These are phyloP conservation scores for Lasioglossum morio DNA, from an alignment of 2,888 invertebrate species.

Conservation along the genomic window DNA sequence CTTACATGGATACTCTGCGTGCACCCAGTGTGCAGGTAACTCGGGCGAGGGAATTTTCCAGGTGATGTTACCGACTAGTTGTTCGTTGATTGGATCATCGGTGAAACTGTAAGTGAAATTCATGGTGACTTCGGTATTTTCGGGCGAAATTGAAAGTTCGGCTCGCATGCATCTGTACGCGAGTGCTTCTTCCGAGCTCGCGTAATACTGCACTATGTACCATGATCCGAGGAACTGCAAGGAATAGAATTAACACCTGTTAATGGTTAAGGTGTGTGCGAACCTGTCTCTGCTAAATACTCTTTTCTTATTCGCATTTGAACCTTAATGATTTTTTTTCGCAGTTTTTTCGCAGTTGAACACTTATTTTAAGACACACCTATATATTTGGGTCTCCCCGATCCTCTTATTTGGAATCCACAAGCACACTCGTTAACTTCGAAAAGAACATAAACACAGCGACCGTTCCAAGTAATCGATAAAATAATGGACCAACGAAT, in stretches of 20 bases:
- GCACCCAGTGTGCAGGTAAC: constrained; percentile 94
- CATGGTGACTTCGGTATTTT: constrained; percentile 90
- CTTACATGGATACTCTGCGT: constrained; percentile 92
- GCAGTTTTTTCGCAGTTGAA: neutral
- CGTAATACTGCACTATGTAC: constrained; percentile 95
- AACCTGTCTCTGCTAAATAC: neutral
- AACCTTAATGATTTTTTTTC: constrained; percentile 48
- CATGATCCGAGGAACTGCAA: constrained; percentile 92
- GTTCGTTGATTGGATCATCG: constrained; percentile 93
- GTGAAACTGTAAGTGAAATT: constrained; percentile 95
- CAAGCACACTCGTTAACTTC: neutral
- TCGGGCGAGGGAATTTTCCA: constrained; percentile 92
- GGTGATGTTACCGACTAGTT: constrained; percentile 93
- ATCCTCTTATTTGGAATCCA: neutral
- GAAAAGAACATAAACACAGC: neutral
- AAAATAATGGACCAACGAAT: neutral
- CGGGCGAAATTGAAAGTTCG: constrained; percentile 87
- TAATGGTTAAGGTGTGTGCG: neutral
- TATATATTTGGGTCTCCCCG: neutral
- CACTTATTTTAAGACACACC: neutral
- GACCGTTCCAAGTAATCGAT: neutral
- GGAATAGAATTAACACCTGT: constrained; percentile 15
- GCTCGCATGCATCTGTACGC: constrained; percentile 95
- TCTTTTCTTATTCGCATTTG: constrained; percentile 43
- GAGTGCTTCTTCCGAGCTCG: constrained; percentile 94